Conservation (phyloP, 2,888 invertebrate genomes). For the Phytoseiulus persimilis region DNA sequence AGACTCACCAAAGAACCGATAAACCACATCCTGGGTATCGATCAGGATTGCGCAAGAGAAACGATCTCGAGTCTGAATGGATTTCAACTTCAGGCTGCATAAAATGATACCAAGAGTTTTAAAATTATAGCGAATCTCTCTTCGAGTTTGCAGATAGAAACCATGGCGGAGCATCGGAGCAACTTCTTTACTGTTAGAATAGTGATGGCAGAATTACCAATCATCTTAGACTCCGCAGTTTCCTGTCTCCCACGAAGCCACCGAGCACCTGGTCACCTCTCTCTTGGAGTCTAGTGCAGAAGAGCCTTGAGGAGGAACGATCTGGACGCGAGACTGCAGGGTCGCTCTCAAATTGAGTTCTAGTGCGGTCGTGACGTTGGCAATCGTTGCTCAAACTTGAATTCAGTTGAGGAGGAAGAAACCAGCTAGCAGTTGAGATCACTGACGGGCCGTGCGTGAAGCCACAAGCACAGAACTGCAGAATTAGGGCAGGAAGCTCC, state of each 20-base stretch:
- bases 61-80: too few species aligned
- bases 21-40: too few species aligned
- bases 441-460: neutral
- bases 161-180: neutral
- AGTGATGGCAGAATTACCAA: neutral
- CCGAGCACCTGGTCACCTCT: conserved; percentile 26
- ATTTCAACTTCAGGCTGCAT: too few species aligned
- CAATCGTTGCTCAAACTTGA: neutral
- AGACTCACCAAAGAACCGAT: too few species aligned
- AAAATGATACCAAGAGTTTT: too few species aligned
- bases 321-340: neutral
- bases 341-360: neutral
- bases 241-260: conserved; percentile 39
- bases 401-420: neutral
- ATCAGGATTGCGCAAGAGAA: too few species aligned
- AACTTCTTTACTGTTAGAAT: neutral
- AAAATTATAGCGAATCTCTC: too few species aligned
- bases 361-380: neutral
- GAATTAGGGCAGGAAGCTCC: conserved; percentile 34
- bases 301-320: neutral
- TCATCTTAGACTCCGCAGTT: conserved; percentile 20
- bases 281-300: neutral
- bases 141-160: too few species aligned
- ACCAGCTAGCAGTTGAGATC: neutral
- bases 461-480: neutral